Percentiles rank a stretch among this genome's conserved stretches.
Conservation (phyloP, 2,888 invertebrate species). For the Thalpophila matura region DNA sequence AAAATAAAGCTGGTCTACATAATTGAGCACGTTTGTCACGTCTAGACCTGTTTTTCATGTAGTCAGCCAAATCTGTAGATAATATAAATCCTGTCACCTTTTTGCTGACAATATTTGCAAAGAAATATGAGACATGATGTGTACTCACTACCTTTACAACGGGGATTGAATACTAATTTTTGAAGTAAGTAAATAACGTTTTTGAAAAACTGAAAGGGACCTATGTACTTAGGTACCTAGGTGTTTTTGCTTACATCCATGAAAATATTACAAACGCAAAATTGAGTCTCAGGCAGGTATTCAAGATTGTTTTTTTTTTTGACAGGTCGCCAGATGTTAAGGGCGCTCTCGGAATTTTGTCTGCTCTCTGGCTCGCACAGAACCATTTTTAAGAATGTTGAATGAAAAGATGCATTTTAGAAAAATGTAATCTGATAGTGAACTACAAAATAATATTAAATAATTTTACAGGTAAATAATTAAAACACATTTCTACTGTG, state of each 20-base stretch:
- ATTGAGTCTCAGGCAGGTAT: too few species aligned
- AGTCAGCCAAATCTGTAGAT: conserved; percentile 20
- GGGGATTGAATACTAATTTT: conserved; percentile 39
- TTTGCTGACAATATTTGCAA: conserved; percentile 24
- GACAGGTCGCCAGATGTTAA: too few species aligned
- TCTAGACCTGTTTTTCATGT: conserved; percentile 43
- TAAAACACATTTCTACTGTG: too few species aligned
- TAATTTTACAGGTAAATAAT: too few species aligned
- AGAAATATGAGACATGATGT: conserved; percentile 28
- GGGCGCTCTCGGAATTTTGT: too few species aligned
- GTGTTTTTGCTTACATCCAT: neutral
- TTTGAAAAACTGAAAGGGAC: conserved; percentile 1
- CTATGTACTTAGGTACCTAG: too few species aligned
- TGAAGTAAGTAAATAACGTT: conserved; percentile 21
- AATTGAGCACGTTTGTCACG: conserved; percentile 19
- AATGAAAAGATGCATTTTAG: too few species aligned
- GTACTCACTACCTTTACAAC: conserved; percentile 11
- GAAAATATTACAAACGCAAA: neutral
- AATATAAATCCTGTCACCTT: conserved; percentile 31
- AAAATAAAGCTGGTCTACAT: conserved; percentile 12
- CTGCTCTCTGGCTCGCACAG: too few species aligned
- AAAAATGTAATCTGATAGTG: too few species aligned
- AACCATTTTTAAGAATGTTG: too few species aligned
- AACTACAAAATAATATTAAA: too few species aligned
- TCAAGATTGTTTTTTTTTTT: too few species aligned